Evolutionary conservation across 2,113 vertebrate genomes (phyloP), one percentile per base, ranked within the genome.

Genomic region (Morone saxatilis): DNA sequence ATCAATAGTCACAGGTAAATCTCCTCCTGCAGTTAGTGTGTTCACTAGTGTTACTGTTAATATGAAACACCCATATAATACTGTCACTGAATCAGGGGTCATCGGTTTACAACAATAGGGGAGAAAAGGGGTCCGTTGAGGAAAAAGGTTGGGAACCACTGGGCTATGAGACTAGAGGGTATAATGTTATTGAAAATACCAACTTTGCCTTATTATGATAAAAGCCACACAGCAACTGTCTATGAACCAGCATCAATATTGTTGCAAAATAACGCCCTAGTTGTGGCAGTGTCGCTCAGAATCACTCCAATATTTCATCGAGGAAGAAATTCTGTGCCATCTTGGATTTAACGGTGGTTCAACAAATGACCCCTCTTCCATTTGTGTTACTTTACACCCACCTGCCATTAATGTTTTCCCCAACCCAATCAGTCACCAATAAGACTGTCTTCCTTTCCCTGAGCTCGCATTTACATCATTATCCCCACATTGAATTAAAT

Each of bases 241-340:
- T 31, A 14, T 36, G 14, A 53, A 53, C 17, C 19, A 11, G 38
- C 53, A 16, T 20, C 16, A n/a, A 4, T 25, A 31, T 2, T 31
- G 31, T 31, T 0, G 31, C 31, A 31, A 31, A 31, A 0, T 1
- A 31, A 31, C 0, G 31, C 31, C 31, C 31, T 31, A 31, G 31
- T 7, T 14, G 43, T 5, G 17, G 43, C 43, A 60, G 71, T 1
- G 1, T 16, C 17, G 13, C 38, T 43, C 20, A 10, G 20, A 7
- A 16, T 4, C 10, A 40, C 67, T 7, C 10, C 19, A 22, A 4
- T 43, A 1, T 1, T 0, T 6, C 7, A 10, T 16, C 6, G 45
- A 78, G 3, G 65, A 78, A 50, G 54, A 69, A 17, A 40, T 2
- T 5, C 50, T 22, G 36, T 17, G 51, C 75, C 53, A 78, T 78